These are phyloP conservation scores for Drosophila stalkeri DNA, from an alignment of 2,888 invertebrate genomes.

Conservation along the genomic window DNA sequence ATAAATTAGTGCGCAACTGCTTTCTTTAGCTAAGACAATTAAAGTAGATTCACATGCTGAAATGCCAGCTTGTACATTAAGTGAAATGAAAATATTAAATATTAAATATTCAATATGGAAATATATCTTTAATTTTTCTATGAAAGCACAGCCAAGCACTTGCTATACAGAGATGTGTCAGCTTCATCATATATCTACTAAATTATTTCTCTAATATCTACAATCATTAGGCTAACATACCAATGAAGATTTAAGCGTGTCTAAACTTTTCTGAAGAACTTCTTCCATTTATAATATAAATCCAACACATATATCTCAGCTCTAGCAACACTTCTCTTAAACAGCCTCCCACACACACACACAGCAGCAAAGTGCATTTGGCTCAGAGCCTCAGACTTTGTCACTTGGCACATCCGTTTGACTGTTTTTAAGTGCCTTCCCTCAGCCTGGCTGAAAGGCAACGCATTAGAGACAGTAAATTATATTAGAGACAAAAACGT, in stretches of 20 bases:
- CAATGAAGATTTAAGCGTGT: background rate
- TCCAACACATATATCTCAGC: background rate
- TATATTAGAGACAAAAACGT: conserved; percentile 81
- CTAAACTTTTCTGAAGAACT: background rate
- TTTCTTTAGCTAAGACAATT: too few species aligned
- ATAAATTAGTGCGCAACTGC: too few species aligned
- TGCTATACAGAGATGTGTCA: too few species aligned
- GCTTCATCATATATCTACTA: too few species aligned
- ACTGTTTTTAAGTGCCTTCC: conserved; percentile 38
- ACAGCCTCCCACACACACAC: background rate
- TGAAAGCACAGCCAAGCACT: too few species aligned
- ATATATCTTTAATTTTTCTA: too few species aligned
- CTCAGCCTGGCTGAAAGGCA: conserved; percentile 12
- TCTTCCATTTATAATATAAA: background rate
- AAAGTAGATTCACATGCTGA: too few species aligned
- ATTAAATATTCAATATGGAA: too few species aligned
- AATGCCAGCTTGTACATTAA: too few species aligned
- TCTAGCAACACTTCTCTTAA: background rate
- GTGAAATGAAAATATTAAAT: too few species aligned
- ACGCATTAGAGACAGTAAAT: conserved; percentile 73
- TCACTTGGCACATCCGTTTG: conserved; percentile 26
- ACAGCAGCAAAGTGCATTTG: background rate
- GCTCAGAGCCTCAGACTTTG: background rate
- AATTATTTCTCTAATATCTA: too few species aligned
- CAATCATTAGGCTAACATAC: too few species aligned